Percentiles rank a stretch among this genome's conserved stretches.
phyloP scores from a whole-genome alignment of 2,113 vertebrate species.

The Leuciscus idus region DNA sequence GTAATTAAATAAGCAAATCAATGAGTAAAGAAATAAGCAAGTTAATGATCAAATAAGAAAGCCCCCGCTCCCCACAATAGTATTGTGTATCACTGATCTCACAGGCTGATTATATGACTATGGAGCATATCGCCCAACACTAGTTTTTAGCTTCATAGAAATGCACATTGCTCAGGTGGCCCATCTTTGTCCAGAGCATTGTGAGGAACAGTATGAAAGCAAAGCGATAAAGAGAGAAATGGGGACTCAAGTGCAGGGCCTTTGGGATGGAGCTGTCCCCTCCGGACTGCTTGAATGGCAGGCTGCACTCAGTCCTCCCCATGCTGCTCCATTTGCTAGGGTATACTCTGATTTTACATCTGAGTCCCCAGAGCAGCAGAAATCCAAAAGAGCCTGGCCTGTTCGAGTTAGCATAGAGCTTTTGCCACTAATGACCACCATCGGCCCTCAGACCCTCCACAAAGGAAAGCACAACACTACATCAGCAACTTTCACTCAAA shows the following conservation, averaged over 20 bases:
- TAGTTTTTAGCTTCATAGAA: neutral
- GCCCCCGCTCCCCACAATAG: too few species aligned
- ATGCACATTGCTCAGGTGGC: slow-evolving; percentile 18
- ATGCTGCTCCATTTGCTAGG: slow-evolving; percentile 60
- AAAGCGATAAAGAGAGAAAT: neutral
- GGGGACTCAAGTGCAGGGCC: neutral
- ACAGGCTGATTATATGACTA: too few species aligned
- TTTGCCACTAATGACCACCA: slow-evolving; percentile 51
- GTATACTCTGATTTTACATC: slow-evolving; percentile 61
- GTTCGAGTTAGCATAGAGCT: slow-evolving; percentile 47
- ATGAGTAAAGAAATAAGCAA: too few species aligned
- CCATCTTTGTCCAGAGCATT: neutral
- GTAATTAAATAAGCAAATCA: too few species aligned
- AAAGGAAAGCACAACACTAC: slow-evolving; percentile 37
- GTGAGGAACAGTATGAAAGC: slow-evolving; percentile 12
- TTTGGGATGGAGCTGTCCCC: slow-evolving; percentile 40
- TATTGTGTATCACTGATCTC: too few species aligned
- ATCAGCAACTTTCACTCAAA: slow-evolving; percentile 47
- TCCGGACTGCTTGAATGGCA: slow-evolving; percentile 60
- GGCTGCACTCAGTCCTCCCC: slow-evolving; percentile 53
- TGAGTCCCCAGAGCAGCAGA: slow-evolving; percentile 10
- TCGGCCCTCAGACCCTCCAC: slow-evolving; percentile 40
- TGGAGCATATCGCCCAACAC: too few species aligned
- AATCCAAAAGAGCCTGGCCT: slow-evolving; percentile 37
- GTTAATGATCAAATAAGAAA: too few species aligned